Percentiles rank a stretch among this genome's conserved stretches.
phyloP scores from a whole-genome alignment of 2,888 invertebrate species.

The Thera obeliscata region DNA sequence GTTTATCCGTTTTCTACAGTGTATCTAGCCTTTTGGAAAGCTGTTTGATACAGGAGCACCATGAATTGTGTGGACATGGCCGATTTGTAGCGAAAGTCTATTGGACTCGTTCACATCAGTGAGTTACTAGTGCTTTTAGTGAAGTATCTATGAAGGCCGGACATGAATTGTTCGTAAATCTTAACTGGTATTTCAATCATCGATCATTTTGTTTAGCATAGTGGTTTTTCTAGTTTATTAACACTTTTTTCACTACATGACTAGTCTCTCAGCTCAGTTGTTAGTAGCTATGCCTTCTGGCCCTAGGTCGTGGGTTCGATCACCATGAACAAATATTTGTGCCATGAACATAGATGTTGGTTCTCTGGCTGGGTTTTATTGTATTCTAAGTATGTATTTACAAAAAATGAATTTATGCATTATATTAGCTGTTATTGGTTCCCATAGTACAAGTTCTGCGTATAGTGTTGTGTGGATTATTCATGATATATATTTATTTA shows the following conservation, averaged over 20 bases:
- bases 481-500: no score
- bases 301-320: no score
- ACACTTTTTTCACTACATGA: not conserved
- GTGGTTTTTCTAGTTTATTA: not conserved
- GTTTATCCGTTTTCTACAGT: conserved; percentile 19
- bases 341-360: no score
- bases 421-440: no score
- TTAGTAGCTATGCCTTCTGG: no score
- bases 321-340: no score
- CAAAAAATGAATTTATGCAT: no score
- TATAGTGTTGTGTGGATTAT: no score
- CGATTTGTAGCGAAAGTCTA: conserved; percentile 59
- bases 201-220: not conserved
- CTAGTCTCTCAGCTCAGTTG: no score
- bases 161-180: conserved; percentile 16
- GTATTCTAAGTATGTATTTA: no score
- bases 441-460: no score
- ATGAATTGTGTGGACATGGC: conserved; percentile 56
- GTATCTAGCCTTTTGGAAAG: conserved; percentile 45
- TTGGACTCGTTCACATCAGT: conserved; percentile 17
- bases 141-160: conserved; percentile 29
- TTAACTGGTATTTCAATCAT: not conserved
- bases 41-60: conserved; percentile 52
- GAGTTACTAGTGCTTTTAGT: conserved; percentile 27
- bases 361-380: no score